Evolutionary conservation across 2,888 invertebrate species (phyloP), one percentile per base, ranked within the genome.

Genomic region (Yponomeuta evonymella): DNA sequence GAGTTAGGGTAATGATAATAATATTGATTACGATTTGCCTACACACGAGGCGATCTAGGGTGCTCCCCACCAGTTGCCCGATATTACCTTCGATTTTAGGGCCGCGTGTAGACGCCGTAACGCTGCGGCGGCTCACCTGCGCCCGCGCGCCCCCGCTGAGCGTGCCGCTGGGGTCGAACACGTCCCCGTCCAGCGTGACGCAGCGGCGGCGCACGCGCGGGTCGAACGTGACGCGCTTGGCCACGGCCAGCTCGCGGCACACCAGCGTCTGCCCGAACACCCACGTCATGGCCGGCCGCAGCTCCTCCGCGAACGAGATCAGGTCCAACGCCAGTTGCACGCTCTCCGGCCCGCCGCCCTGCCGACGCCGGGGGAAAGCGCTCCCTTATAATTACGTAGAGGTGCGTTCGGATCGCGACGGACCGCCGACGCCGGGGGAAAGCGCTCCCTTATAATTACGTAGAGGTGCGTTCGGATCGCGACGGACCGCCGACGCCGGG

Each of bases 141-240:
- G 93, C 92, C 64, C 92, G 82, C 0, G 96, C 94, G 82, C 99
- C 99, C 79, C 99, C 99, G 71, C 97, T 95, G 58, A 99, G 92
- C 10, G 96, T 96, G 77, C 99, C 99, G 70, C 95, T 93, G 0
- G 99, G 98, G 88, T 98, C 98, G 76, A 96, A 96, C 58, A 96
- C 95, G 84, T 99, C 99, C 0, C 99, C 99, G 75, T 97, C 97
- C 5, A 97, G 86, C 1, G 99, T 98, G 33, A 99, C 97, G 79
- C 95, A 94, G 74, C 95, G 94, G 62, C 93, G 94, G 76, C 91
- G 89, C 72, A 97, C 94, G 69, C 89, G 86, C 12, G 93, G 93
- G 85, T 98, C 94, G 87, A 96, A 98, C 5, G 97, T 95, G 4
- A 98, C 95, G 85, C 94, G 94, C 83, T 95, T 95, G 48, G 99